phyloP scores from a whole-genome alignment of 2,888 invertebrate species.

The Pherbina coryleti region DNA sequence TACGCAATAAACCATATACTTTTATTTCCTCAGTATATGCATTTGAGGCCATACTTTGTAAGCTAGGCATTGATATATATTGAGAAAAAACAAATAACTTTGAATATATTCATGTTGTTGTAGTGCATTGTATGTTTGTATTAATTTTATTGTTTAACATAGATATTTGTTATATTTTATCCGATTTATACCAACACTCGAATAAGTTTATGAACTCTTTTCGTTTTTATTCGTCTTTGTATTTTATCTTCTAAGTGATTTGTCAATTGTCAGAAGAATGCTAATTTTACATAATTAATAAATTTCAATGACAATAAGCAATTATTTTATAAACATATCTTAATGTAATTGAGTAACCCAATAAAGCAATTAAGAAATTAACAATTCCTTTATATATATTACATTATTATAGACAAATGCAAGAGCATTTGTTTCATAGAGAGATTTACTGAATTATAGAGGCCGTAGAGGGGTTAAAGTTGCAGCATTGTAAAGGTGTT shows the following conservation, averaged over 20 bases:
- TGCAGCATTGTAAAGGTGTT: no score
- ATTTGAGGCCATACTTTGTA: slow-evolving; percentile 65
- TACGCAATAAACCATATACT: slow-evolving; percentile 64
- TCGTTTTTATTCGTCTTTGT: neutral
- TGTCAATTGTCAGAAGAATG: neutral
- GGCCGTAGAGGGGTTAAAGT: no score
- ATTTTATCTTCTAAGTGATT: neutral
- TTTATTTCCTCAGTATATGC: slow-evolving; percentile 68
- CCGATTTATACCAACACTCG: neutral
- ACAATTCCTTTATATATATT: no score
- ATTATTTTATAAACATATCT: no score
- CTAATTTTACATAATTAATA: no score
- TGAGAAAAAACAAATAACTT: slow-evolving; percentile 36
- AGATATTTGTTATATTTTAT: neutral
- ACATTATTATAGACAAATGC: no score
- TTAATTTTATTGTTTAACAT: neutral
- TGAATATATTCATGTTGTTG: neutral
- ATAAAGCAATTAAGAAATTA: no score
- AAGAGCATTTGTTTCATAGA: no score
- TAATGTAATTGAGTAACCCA: no score
- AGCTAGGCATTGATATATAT: slow-evolving; percentile 61
- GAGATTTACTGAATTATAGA: no score
- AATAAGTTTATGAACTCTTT: neutral
- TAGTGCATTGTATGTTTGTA: neutral
- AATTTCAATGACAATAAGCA: no score